A percentile compares a stretch with the other conserved stretches of the same genome.
These are phyloP conservation scores for Archaeoteleia sp. DNA, from an alignment of 2,888 invertebrate genomes.

Conservation along the genomic window DNA sequence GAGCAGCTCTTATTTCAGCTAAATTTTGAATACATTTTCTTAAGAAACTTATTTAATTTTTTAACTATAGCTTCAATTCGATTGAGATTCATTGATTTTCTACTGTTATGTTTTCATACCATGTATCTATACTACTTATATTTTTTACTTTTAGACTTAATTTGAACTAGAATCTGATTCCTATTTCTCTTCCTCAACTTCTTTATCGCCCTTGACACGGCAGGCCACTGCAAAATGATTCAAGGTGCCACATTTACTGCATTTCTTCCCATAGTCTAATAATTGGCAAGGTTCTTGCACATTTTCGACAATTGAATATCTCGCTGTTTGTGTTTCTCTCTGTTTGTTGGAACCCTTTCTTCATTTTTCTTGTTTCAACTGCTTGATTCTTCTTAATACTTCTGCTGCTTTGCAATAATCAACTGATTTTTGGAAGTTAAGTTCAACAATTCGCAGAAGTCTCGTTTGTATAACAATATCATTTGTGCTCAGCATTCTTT, in stretches of 20 bases:
- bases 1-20: too few species aligned
- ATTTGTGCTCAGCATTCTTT: not conserved
- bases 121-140: slow-evolving; percentile 1
- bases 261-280: slow-evolving; percentile 1
- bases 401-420: slow-evolving; percentile 6
- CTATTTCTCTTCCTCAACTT: not conserved
- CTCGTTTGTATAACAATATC: slow-evolving; percentile 4
- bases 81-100: not conserved
- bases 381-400: not conserved
- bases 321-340: too few species aligned
- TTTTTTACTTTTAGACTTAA: not conserved
- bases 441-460: not conserved
- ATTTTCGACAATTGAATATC: not conserved
- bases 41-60: too few species aligned
- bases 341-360: not conserved
- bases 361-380: not conserved
- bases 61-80: too few species aligned
- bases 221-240: not conserved
- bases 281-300: too few species aligned
- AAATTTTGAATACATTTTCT: too few species aligned
- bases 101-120: not conserved
- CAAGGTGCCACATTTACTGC: not conserved
- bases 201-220: not conserved
- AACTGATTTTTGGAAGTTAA: slow-evolving; percentile 2
- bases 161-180: too few species aligned